Base-by-base conservation (phyloP, 2,113 vertebrate species). In the Coregonus clupeaformis region DNA sequence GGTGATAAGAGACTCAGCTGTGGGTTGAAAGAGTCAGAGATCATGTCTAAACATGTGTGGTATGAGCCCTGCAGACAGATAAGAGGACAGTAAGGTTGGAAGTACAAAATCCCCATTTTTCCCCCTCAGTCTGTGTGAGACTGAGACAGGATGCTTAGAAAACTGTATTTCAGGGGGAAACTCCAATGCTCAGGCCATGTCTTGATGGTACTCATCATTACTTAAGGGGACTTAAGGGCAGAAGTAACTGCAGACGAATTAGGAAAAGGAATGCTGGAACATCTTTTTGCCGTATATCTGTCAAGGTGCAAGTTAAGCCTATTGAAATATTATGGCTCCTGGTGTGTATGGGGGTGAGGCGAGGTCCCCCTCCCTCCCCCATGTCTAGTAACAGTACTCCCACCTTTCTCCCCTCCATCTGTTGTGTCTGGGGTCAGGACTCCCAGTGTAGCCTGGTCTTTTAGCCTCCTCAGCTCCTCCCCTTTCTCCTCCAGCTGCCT, bases 401-500 rank as follows among this genome's bases (percentile, higher is more conserved):
- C 90, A 97, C 96, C 96, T 94, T 88, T 92, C 67, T 95, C 95
- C 69, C 80, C 83, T 68, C 90, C 89, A 67, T 94, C 94, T 1
- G 80, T 67, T 65, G 85, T 86, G 80, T 91, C 90, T 74, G 49
- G 71, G 68, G 76, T 62, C 86, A 91, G 90, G 70, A 80, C 83
- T 76, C 89, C 94, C 80, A 77, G 88, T 66, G 89, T 78, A 80
- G 92, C 11, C 66, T 94, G 94, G 1, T 96, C 94, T 2, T 93
- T 94, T 68, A 97, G 62, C 42, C 87, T 93, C 77, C 90, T 92
- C 55, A 98, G 92, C 81, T 96, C 95, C 0, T 77, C 77, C 83
- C 98, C 97, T 24, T 92, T 94, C 79, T 95, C 93, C 70, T 96
- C 95, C 71, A 98, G 88, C 75, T 95, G 94, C 74, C 88, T 94